Conservation (phyloP, 2,888 invertebrate genomes). For the Eremobia ochroleuca region DNA sequence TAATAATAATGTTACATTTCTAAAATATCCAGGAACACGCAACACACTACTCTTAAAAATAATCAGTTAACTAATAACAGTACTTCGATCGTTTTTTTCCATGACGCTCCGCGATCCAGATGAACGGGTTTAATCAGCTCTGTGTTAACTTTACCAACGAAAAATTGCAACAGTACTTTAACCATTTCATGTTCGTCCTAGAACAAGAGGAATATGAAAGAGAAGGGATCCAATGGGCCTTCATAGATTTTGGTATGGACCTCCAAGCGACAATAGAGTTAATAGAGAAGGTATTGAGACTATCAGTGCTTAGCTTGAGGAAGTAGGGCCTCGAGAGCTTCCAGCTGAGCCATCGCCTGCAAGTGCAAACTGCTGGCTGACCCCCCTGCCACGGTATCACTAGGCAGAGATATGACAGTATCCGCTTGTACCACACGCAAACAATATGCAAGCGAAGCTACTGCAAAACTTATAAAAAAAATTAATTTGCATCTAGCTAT, state of each 20-base stretch:
- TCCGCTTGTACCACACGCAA: constrained; percentile 76
- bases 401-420: constrained; percentile 69
- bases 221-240: constrained; percentile 97
- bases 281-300: constrained; percentile 95
- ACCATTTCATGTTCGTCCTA: constrained; percentile 98
- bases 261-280: constrained; percentile 97
- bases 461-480: constrained; percentile 65
- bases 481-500: constrained; percentile 70
- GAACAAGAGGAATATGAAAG: constrained; percentile 99
- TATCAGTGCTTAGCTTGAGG: constrained; percentile 77
- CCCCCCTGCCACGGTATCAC: constrained; percentile 71
- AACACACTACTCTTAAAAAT: constrained; percentile 62
- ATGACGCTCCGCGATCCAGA: constrained; percentile 90
- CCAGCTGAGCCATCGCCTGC: constrained; percentile 81
- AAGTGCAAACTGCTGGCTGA: constrained; percentile 80
- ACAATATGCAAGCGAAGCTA: constrained; percentile 71
- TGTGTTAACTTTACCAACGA: constrained; percentile 99
- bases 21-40: constrained; percentile 69
- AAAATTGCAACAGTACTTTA: constrained; percentile 98
- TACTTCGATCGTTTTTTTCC: constrained; percentile 80
- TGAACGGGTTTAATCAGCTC: constrained; percentile 98
- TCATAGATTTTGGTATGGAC: constrained; percentile 99
- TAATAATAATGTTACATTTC: constrained; percentile 67
- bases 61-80: constrained; percentile 67
- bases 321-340: constrained; percentile 83